Percentiles rank a stretch among this genome's conserved stretches.
Conservation (phyloP, 1,140 invertebrate species). For the Pseudomyrmex sp. region DNA sequence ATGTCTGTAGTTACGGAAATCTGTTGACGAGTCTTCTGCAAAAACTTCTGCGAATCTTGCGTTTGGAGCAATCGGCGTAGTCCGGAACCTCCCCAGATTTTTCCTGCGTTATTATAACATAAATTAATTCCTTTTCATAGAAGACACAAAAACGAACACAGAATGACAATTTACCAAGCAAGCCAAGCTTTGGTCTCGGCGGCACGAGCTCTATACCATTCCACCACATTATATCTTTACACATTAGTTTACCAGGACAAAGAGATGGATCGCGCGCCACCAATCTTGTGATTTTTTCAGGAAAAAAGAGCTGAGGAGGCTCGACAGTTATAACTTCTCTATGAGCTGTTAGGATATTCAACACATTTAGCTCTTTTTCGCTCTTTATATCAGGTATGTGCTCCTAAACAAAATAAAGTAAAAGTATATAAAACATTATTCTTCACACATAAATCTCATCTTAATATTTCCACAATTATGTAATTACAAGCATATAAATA, state of each 20-base stretch:
- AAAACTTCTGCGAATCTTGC: constrained; percentile 71
- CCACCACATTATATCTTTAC: constrained; percentile 90
- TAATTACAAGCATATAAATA: not conserved
- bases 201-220: constrained; percentile 89
- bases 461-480: not conserved
- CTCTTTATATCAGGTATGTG: constrained; percentile 87
- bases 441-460: too few species aligned
- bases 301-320: constrained; percentile 88
- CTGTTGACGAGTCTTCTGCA: constrained; percentile 73
- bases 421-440: not conserved
- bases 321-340: constrained; percentile 87
- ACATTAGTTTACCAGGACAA: constrained; percentile 84
- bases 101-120: constrained; percentile 71
- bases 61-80: constrained; percentile 70
- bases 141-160: not conserved
- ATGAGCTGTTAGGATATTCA: constrained; percentile 86
- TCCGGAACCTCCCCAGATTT: constrained; percentile 81
- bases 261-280: constrained; percentile 86
- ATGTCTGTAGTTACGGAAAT: constrained; percentile 75
- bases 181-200: constrained; percentile 86
- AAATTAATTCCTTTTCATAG: not conserved
- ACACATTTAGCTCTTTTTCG: constrained; percentile 86
- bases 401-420: constrained; percentile 81
- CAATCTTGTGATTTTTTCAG: constrained; percentile 88
- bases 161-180: constrained; percentile 84